These are phyloP conservation scores for Lagocephalus sceleratus DNA, from an alignment of 2,797 vertebrate species.

Conservation along the genomic window DNA sequence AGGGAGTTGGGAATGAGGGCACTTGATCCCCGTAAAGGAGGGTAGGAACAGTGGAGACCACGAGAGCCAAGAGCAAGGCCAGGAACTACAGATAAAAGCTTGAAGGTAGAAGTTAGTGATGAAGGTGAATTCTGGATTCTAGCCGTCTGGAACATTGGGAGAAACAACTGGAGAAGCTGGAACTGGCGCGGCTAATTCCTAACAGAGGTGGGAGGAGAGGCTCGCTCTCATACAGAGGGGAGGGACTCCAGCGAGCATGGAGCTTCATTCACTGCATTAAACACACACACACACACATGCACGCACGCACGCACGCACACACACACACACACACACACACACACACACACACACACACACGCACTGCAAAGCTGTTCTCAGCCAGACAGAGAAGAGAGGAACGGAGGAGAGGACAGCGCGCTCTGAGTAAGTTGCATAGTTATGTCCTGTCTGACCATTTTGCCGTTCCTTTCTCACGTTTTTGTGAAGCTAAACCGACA, in stretches of 20 bases:
- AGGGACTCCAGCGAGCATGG: conserved; percentile 67
- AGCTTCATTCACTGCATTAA: conserved; percentile 64
- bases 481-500: not conserved
- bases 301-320: conserved; percentile 28
- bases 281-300: conserved; percentile 49
- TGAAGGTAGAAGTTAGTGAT: not conserved
- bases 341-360: conserved; percentile 34
- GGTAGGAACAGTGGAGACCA: conserved; percentile 10
- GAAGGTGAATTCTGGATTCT: conserved; percentile 4
- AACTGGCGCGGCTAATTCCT: conserved; percentile 35
- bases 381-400: conserved; percentile 53
- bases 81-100: not conserved
- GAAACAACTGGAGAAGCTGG: conserved; percentile 16
- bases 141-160: conserved; percentile 21
- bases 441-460: conserved; percentile 13
- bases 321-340: conserved; percentile 12
- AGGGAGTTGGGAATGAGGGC: conserved; percentile 19
- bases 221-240: conserved; percentile 61
- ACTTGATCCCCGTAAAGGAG: conserved; percentile 45
- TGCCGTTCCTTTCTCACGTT: not conserved
- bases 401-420: conserved; percentile 39
- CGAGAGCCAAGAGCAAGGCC: conserved; percentile 1
- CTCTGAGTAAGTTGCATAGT: conserved; percentile 55
- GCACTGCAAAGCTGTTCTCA: conserved; percentile 49
- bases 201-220: conserved; percentile 65